phyloP scores from a whole-genome alignment of 2,888 invertebrate genomes.

The Octonoba sinensis region DNA sequence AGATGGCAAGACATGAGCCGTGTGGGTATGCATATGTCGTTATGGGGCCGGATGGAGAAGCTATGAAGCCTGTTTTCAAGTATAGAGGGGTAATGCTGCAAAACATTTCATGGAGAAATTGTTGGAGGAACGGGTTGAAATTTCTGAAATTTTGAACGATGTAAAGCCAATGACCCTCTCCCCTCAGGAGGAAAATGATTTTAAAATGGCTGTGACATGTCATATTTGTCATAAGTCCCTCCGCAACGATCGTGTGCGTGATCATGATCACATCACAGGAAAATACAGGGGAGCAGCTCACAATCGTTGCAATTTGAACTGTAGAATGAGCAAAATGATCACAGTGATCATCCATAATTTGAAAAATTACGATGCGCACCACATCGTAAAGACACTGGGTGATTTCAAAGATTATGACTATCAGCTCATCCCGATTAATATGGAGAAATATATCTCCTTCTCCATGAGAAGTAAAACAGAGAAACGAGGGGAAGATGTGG shows the following conservation, averaged over 20 bases:
- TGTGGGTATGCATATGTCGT: slow-evolving; percentile 20
- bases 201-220: not conserved
- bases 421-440: not conserved
- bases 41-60: slow-evolving; percentile 1
- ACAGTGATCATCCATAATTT: not conserved
- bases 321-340: not conserved
- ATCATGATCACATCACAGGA: not conserved
- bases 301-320: slow-evolving; percentile 26
- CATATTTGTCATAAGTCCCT: not conserved
- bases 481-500: not conserved
- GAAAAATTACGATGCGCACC: not conserved
- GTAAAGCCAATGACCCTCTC: not conserved
- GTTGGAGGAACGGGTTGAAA: not conserved
- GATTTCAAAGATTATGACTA: not conserved
- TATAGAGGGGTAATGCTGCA: slow-evolving; percentile 6
- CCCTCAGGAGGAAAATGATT: not conserved
- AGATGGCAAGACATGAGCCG: not conserved
- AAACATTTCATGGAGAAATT: not conserved
- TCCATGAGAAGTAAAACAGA: too few species aligned
- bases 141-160: not conserved
- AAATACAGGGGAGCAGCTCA: not conserved
- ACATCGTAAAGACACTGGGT: not conserved
- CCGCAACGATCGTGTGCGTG: not conserved
- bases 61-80: not conserved
- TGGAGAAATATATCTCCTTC: not conserved